Evolutionary conservation across 1,140 invertebrate genomes (phyloP).

Genomic region (Lucilia sericata): DNA sequence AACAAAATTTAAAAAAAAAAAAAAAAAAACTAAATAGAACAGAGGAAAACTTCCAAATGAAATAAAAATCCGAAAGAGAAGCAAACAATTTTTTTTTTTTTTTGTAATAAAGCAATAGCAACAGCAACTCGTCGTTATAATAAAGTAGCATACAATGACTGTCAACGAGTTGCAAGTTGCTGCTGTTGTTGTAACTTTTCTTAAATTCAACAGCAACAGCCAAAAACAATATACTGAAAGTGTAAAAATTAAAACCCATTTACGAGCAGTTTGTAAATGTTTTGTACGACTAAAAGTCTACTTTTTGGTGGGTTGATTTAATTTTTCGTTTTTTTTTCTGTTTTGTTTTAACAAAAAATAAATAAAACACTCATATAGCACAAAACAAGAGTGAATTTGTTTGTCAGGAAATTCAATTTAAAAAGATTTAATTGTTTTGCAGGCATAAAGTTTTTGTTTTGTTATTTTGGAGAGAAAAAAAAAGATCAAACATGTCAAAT

Average conservation of each 20-base stretch:
- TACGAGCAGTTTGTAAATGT: background rate
- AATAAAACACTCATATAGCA: background rate
- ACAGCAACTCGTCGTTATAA: background rate
- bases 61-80: constrained; percentile 1
- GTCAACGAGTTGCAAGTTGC: constrained; percentile 14
- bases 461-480: background rate
- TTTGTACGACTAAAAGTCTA: background rate
- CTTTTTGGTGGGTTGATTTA: background rate
- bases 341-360: background rate
- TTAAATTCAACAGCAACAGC: background rate
- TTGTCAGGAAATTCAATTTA: constrained; percentile 23
- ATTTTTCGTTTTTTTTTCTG: background rate
- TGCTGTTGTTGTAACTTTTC: background rate
- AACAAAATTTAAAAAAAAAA: background rate
- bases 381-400: background rate
- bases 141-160: constrained; percentile 12
- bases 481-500: background rate
- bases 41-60: background rate
- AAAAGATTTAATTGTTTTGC: background rate
- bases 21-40: background rate
- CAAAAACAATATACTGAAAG: background rate
- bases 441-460: background rate
- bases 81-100: no score
- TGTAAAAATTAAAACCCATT: constrained; percentile 14
- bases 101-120: background rate